A percentile compares a stretch with the other conserved stretches of the same genome.
Conservation (phyloP, 2,113 vertebrate species). For the Glaucidium brasilianum region DNA sequence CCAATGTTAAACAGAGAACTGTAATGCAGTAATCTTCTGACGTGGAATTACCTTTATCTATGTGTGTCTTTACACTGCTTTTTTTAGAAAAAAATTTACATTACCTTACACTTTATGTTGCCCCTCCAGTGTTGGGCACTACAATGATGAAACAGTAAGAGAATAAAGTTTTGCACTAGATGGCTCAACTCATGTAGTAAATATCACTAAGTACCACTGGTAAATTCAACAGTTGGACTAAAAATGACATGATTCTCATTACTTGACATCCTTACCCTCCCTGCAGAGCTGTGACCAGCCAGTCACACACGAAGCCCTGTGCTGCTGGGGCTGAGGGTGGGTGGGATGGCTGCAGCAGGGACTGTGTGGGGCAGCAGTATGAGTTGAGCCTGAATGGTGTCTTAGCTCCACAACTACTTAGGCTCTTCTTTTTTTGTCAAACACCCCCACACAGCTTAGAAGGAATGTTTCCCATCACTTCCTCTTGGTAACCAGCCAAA, state of each 20-base stretch:
- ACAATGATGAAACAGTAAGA: background rate
- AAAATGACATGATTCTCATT: background rate
- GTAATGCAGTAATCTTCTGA: background rate
- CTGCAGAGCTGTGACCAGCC: background rate
- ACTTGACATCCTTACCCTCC: background rate
- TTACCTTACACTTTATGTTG: background rate
- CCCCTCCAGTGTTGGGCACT: background rate
- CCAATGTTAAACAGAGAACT: background rate
- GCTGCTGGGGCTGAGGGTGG: background rate
- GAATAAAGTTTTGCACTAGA: background rate
- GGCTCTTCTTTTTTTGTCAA: background rate
- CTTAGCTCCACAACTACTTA: background rate
- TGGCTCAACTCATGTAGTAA: background rate
- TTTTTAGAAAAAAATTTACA: background rate
- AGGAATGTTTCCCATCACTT: slow-evolving; percentile 11
- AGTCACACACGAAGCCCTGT: rapidly evolving
- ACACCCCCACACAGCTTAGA: background rate
- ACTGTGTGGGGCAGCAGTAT: background rate
- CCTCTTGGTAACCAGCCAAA: background rate
- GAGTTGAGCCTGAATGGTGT: background rate
- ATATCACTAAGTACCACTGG: background rate
- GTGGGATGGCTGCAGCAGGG: background rate
- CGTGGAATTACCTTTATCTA: background rate
- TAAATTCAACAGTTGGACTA: background rate
- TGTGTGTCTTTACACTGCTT: background rate